Base-by-base conservation (phyloP, 2,113 vertebrate genomes). In the Burhinus bistriatus region DNA sequence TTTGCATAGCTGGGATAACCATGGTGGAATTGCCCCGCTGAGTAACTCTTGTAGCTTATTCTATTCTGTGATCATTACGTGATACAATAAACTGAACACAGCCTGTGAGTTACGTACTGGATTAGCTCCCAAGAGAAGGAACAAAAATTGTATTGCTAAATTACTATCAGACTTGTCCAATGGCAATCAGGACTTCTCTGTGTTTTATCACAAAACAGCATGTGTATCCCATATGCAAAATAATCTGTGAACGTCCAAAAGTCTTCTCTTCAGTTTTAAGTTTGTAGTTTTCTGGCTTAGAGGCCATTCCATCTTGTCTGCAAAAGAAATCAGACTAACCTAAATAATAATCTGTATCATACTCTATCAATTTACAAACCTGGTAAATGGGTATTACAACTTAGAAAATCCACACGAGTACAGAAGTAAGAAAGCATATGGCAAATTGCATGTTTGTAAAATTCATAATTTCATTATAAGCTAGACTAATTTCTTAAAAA, bases 141-240 rank as follows among this genome's bases (percentile, higher is more conserved):
- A 72, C 61, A 91, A 76, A 84, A 79, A 40, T 47, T 47, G 61
- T 72, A 49, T 57, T 93, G 75, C 87, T 85, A 65, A 76, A 75
- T 69, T 82, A 59, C 75, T 94, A 8, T 93, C 82, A 93, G 70
- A 44, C 66, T 94, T 94, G 36, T 72, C 73, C 87, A 65, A 52
- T 79, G 89, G 44, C 47, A 57, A 64, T 82, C 27, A 14, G 70
- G 36, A 61, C 44, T 93, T 65, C 87, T 87, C 73, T 95, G 87
- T 76, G 40, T 83, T 96, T 69, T 88, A 86, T 62, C 93, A 91
- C 61, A 89, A 71, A 87, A 54, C n/a, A 84, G 58, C 87, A 94
- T 16, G 0, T 88, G 85, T 80, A 85, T 79, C 36, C 66, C 92
- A 80, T 19, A 85, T 58, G 85, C 78, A 90, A 87, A 95, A 80